Evolutionary conservation across 2,888 invertebrate genomes (phyloP), one percentile per base, ranked within the genome.

Genomic region (Leptinotarsa rubiginosa): DNA sequence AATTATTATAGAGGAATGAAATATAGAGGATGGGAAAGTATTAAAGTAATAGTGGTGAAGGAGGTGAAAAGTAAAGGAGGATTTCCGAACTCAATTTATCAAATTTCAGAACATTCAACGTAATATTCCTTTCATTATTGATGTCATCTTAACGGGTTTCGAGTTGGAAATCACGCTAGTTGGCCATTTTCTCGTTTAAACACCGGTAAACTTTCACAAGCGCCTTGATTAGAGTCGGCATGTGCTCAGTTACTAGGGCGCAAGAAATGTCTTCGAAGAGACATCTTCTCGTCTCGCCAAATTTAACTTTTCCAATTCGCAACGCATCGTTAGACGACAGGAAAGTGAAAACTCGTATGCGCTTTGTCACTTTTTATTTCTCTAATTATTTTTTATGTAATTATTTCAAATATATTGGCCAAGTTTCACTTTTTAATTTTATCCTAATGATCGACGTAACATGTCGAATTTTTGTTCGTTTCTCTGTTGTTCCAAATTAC

Each of bases 311-410:
- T 76, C 69, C 76, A 73, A 76, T 79, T 79, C 75, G 79, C 72
- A 73, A 78, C 80, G 81, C 80, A 76, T 80, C 81, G 83, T 78
- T 81, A 78, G 79, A 75, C 73, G 56, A 62, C 70, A 75, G 78
- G 81, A 83, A 84, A 84, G 84, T 83, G 84, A 84, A 84, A 83
- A 82, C 82, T 75, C 72, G 79, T 79, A 78, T 76, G 77, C 78
- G 75, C 79, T 83, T 83, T 84, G 84, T 83, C 84, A 83, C 84
- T 83, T 83, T 83, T 83, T 81, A 81, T 81, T 81, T 72, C 69
- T 70, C 73, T 76, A 79, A 79, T 79, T 79, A 69, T 47, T 56
- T 69, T 31, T 56, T 41, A 59, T 31, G 22, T 69, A 56, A 69
- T 56, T 31, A 68, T 68, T 49, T 16, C 31, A 18, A 7, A 13